A percentile compares a stretch with the other conserved stretches of the same genome.
These are phyloP conservation scores for Drosophila sp. DNA, from an alignment of 1,140 invertebrate species.

Conservation along the genomic window DNA sequence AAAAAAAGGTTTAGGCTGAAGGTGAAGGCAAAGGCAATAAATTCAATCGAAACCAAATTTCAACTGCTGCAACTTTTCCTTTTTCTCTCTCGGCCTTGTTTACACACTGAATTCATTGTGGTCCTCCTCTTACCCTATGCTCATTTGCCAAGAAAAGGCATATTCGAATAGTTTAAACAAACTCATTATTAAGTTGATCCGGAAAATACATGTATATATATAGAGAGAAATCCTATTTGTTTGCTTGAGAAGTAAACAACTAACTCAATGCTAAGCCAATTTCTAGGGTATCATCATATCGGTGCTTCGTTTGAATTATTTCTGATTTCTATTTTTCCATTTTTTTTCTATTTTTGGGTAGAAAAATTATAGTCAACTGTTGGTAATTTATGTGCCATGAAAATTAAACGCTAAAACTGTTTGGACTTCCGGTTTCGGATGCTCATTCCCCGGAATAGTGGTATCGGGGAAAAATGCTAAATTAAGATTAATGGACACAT, in stretches of 20 bases:
- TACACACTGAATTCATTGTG: conserved; percentile 36
- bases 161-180: neutral
- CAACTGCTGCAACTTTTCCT: conserved; percentile 59
- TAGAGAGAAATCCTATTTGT: too few relatives aligned
- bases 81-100: conserved; percentile 42
- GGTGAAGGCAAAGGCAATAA: conserved; percentile 64
- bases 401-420: conserved; percentile 72
- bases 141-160: conserved; percentile 16
- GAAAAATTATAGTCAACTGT: conserved; percentile 57
- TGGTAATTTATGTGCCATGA: conserved; percentile 68
- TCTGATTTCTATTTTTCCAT: neutral
- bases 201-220: too few relatives aligned
- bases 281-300: neutral
- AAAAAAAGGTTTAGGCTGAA: conserved; percentile 33
- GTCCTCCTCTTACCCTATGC: neutral
- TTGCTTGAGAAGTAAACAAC: too few relatives aligned
- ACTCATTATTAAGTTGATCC: too few relatives aligned
- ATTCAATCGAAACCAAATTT: conserved; percentile 63
- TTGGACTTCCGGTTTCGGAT: conserved; percentile 45
- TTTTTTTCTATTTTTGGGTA: conserved; percentile 23
- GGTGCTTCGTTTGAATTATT: neutral
- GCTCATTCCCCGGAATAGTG: conserved; percentile 12
- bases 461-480: conserved; percentile 53
- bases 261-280: too few relatives aligned
- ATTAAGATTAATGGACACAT: conserved; percentile 71